Evolutionary conservation across 23 tunicate genomes (phyloP).

Genomic region (Trididemnum nubilum): DNA sequence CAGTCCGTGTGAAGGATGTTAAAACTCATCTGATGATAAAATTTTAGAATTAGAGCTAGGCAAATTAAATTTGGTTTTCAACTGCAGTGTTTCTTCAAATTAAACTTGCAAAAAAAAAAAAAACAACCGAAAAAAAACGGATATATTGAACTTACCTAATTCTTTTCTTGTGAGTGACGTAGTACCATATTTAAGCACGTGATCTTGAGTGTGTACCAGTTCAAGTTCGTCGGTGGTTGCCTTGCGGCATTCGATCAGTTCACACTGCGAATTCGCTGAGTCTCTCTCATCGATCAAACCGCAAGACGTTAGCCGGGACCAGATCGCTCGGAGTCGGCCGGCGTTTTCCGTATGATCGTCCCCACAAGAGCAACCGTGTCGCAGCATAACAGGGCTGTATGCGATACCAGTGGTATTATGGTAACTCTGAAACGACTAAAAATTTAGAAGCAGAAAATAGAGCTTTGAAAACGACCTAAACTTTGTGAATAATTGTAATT

Average conservation of each 20-base stretch:
- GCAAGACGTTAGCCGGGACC: conserved; percentile 47
- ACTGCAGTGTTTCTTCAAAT: no score
- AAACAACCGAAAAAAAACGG: no score
- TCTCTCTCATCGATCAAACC: conserved; percentile 24
- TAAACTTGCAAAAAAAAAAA: no score
- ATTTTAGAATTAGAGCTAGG: no score
- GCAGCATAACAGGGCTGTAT: conserved; percentile 81
- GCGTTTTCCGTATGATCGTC: conserved; percentile 81
- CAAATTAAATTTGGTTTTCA: no score
- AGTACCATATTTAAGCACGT: conserved; percentile 83
- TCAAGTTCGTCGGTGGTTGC: conserved; percentile 93
- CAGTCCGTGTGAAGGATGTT: no score
- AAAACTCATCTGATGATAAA: no score
- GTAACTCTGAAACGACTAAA: conserved; percentile 41
- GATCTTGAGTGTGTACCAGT: conserved; percentile 88
- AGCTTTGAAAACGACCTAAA: no score
- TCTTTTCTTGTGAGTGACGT: conserved; percentile 90
- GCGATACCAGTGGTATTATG: conserved; percentile 85
- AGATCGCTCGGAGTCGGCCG: conserved; percentile 66
- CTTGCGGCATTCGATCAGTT: conserved; percentile 69
- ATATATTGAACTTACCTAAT: conserved; percentile 63
- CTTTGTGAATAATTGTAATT: no score
- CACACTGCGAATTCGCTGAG: conserved; percentile 31
- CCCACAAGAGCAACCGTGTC: conserved; percentile 90
- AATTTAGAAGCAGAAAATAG: background rate